These are phyloP conservation scores for Heliconius charithonia DNA, from an alignment of 2,888 invertebrate species.

Conservation along the genomic window DNA sequence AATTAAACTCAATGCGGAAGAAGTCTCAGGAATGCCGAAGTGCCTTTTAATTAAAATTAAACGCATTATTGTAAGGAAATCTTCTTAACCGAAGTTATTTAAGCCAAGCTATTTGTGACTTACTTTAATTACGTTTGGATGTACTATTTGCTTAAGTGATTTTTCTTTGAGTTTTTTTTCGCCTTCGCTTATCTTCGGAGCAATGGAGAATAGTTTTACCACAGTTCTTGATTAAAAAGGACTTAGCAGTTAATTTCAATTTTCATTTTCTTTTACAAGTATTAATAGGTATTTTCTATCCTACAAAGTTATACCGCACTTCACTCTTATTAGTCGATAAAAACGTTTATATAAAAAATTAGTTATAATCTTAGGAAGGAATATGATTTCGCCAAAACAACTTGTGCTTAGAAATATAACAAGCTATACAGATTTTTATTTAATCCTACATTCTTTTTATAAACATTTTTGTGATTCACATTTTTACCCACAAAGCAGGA, in stretches of 20 bases:
- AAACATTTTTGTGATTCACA: not conserved
- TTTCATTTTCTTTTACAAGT: not conserved
- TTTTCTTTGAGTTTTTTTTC: not conserved
- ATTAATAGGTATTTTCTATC: not conserved
- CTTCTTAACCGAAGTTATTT: conserved; percentile 11
- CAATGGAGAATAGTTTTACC: not conserved
- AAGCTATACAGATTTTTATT: not conserved
- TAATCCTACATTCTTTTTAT: not conserved
- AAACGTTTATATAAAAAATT: not conserved
- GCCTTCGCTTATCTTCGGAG: not conserved
- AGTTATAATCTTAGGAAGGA: too few relatives aligned
- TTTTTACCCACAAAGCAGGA: not conserved
- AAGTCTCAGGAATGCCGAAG: conserved; percentile 17
- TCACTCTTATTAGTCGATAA: not conserved
- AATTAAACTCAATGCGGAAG: conserved; percentile 29
- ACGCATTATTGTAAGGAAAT: conserved; percentile 27
- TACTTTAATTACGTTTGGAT: not conserved
- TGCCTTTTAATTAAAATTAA: conserved; percentile 36
- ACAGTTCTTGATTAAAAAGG: not conserved
- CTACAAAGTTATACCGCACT: not conserved
- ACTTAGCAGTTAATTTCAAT: too few relatives aligned
- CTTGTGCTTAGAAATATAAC: too few relatives aligned
- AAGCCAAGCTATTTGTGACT: not conserved
- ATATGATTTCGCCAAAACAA: too few relatives aligned
- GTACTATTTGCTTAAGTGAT: not conserved